These are phyloP conservation scores for Drosophila insularis DNA, from an alignment of 1,140 invertebrate genomes.

Conservation along the genomic window DNA sequence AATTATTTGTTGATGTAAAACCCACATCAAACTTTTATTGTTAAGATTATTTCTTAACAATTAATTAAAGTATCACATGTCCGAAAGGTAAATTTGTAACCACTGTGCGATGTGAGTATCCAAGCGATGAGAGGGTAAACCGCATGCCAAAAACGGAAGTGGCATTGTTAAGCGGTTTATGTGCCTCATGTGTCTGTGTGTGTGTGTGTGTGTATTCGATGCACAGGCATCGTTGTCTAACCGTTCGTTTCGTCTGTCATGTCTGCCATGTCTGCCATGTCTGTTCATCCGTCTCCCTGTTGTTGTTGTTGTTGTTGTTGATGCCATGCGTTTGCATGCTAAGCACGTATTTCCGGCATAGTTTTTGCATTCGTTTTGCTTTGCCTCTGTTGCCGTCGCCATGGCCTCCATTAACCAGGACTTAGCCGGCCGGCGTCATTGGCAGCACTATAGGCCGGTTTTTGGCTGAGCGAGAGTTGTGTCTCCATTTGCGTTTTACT, in stretches of 20 bases:
- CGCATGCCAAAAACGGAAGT: constrained; percentile 80
- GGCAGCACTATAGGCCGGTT: background rate
- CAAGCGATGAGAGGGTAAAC: constrained; percentile 57
- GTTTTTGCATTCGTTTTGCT: constrained; percentile 58
- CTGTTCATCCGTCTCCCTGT: constrained; percentile 40
- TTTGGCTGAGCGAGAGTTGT: constrained; percentile 19
- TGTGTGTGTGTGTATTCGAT: constrained; percentile 19
- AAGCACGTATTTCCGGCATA: constrained; percentile 79
- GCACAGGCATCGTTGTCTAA: constrained; percentile 31
- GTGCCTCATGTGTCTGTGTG: constrained; percentile 48
- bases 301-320: constrained; percentile 41
- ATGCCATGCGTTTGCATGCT: constrained; percentile 72
- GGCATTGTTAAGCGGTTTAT: constrained; percentile 80
- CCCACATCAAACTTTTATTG: no score
- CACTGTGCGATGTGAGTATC: constrained; percentile 20
- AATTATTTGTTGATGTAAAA: no score
- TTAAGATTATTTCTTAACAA: no score
- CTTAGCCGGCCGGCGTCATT: constrained; percentile 5
- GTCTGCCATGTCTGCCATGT: constrained; percentile 16
- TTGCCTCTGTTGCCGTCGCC: background rate
- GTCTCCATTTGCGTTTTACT: constrained; percentile 31
- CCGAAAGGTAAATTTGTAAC: background rate
- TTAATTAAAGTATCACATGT: no score
- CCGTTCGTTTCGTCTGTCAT: constrained; percentile 2
- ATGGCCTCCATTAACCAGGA: no score